Evolutionary conservation across 2,888 invertebrate genomes (phyloP).

Genomic region (Drosophila kambysellisi): DNA sequence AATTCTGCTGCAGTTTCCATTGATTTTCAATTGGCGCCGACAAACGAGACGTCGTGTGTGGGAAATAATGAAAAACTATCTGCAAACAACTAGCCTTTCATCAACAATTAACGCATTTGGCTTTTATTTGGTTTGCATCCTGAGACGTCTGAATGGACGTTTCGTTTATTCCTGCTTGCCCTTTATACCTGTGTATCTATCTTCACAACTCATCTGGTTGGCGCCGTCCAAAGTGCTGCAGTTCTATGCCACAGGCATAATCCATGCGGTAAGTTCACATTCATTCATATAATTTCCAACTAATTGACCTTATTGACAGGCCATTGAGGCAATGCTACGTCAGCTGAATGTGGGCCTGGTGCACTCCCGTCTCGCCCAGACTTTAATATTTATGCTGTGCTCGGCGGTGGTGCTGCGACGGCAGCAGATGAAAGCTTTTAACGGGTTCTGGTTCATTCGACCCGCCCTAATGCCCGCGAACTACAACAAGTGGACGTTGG

Average conservation of each 20-base stretch:
- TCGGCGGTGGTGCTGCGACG: slow-evolving; percentile 51
- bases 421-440: slow-evolving; percentile 37
- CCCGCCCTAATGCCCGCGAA: slow-evolving; percentile 39
- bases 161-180: slow-evolving; percentile 34
- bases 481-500: slow-evolving; percentile 24
- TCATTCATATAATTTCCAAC: neutral
- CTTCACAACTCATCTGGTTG: slow-evolving; percentile 42
- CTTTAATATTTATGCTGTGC: slow-evolving; percentile 62
- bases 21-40: slow-evolving; percentile 47
- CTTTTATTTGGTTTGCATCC: slow-evolving; percentile 48
- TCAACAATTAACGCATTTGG: slow-evolving; percentile 43
- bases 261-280: slow-evolving; percentile 46
- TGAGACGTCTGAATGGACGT: slow-evolving; percentile 40
- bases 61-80: slow-evolving; percentile 42
- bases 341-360: slow-evolving; percentile 48
- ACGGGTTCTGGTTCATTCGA: slow-evolving; percentile 68
- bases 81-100: slow-evolving; percentile 29
- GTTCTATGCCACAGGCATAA: slow-evolving; percentile 51
- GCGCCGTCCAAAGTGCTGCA: slow-evolving; percentile 39
- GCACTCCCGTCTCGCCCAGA: slow-evolving; percentile 50
- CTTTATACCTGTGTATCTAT: slow-evolving; percentile 33
- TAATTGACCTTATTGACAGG: slow-evolving; percentile 24
- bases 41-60: slow-evolving; percentile 16
- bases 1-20: slow-evolving; percentile 43
- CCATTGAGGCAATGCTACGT: slow-evolving; percentile 52